phyloP scores from a whole-genome alignment of 35 echinoderm and acorn worm species.

The Lytechinus pictus region DNA sequence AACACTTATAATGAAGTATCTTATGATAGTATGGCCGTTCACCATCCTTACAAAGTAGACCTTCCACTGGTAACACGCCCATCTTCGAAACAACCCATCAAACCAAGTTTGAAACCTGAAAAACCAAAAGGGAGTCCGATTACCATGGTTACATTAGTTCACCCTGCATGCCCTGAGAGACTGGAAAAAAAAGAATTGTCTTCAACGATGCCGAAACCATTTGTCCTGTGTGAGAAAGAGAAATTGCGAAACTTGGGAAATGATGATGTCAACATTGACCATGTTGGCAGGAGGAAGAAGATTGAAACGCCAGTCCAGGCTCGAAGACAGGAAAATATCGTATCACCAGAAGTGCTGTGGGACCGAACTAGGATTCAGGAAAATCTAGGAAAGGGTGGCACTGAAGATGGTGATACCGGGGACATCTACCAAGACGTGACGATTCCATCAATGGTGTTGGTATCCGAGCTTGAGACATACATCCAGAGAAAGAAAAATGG shows the following conservation, averaged over 20 bases:
- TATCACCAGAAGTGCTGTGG: neutral
- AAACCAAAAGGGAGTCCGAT: neutral
- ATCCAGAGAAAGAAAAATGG: neutral
- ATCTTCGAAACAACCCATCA: neutral
- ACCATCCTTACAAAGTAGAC: neutral
- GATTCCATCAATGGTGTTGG: neutral
- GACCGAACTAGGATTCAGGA: neutral
- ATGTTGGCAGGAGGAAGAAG: neutral
- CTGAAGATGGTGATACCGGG: neutral
- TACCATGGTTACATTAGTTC: neutral
- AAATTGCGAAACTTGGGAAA: neutral
- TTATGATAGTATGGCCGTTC: neutral
- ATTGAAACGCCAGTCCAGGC: neutral
- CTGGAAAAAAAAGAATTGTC: neutral
- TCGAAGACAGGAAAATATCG: no score
- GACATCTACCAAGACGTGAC: slow-evolving; percentile 27
- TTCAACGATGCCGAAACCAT: neutral
- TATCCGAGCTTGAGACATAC: neutral
- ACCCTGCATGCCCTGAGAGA: neutral
- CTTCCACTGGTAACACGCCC: neutral
- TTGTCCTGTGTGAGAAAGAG: neutral
- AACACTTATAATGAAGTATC: neutral
- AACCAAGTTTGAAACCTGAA: neutral
- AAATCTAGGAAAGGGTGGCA: neutral
- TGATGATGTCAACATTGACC: neutral